Evolutionary conservation across 2,797 vertebrate species (phyloP), one percentile per base, ranked within the genome.

Genomic region (Neomorphus geoffroyi): DNA sequence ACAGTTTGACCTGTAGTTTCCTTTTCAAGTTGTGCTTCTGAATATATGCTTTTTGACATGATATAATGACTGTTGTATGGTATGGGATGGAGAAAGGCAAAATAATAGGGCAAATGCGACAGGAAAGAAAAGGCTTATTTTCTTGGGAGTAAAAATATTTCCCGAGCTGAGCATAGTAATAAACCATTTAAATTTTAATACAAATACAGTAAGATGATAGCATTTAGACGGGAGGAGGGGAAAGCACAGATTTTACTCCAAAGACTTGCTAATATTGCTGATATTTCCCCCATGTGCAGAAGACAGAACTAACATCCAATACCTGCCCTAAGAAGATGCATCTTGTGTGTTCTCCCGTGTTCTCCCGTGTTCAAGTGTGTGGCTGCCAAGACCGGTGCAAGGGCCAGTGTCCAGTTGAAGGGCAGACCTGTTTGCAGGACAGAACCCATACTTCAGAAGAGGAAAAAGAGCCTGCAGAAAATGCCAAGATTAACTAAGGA

Each of bases 401-500:
- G 48, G 43, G 27, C 33, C 18, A 3, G 18, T 69, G 56, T 10
- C 46, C 11, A 18, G 46, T 4, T 58, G 80, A 45, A 69, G 43
- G 48, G 27, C 45, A 66, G 81, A 62, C 10, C 46, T 15, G 5
- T 45, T 39, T 27, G 45, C 27, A 67, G 60, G 90, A 18, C 53
- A 54, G 41, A 87, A n/a, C 30, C 37, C 4, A 1, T 2, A 6
- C 26, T 48, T 58, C 1, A 1, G 30, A 64, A 41, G 24, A n/a
- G 45, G 57, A 50, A 87, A 71, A 64, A n/a, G 28, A 80, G 14
- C 48, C 35, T 46, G 37, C 67, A 91, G 84, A 65, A 89, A 82
- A 46, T 23, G 11, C 69, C 65, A 74, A 64, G 88, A 87, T 93
- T 88, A 80, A 30, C 82, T 81, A 89, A 94, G 88, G 93, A 27